Conservation (phyloP, 1,140 invertebrate species). For the Phortica variegata region DNA sequence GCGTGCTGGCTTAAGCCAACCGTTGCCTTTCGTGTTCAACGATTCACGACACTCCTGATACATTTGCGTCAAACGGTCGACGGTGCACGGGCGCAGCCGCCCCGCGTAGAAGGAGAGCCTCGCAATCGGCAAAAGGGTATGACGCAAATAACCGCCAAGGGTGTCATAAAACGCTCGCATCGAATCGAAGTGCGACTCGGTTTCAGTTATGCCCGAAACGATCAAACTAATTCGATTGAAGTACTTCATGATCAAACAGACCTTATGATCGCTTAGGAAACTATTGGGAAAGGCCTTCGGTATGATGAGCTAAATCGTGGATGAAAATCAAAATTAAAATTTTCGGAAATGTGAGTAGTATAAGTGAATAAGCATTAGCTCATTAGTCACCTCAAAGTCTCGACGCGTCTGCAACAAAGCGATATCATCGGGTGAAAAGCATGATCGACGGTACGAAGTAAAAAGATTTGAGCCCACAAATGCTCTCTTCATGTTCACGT, state of each 20-base stretch:
- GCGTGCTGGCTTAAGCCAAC: slow-evolving; percentile 11
- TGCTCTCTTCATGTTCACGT: too few species aligned
- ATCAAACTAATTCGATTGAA: slow-evolving; percentile 20
- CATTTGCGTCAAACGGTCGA: slow-evolving; percentile 12
- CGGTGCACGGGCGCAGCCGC: slow-evolving; percentile 2
- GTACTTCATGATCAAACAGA: slow-evolving; percentile 18
- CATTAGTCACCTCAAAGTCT: slow-evolving; percentile 22
- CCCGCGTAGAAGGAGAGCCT: slow-evolving; percentile 28
- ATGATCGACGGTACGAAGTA: slow-evolving; percentile 9
- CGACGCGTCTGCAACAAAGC: slow-evolving; percentile 13
- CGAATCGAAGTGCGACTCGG: neutral
- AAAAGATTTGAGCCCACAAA: slow-evolving; percentile 27
- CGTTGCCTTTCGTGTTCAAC: slow-evolving; percentile 25
- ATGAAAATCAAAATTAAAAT: too few species aligned
- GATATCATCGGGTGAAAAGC: slow-evolving; percentile 24
- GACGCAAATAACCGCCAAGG: slow-evolving; percentile 21
- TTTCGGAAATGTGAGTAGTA: too few species aligned
- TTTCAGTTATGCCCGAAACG: slow-evolving; percentile 7
- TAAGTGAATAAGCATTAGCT: too few species aligned
- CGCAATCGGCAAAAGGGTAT: slow-evolving; percentile 13
- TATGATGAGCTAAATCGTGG: too few species aligned
- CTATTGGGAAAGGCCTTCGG: too few species aligned
- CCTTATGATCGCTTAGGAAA: slow-evolving; percentile 4
- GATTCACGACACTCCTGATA: slow-evolving; percentile 14
- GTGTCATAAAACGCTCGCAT: slow-evolving; percentile 22